Conservation (phyloP, 2,888 invertebrate species). For the Melieria picta region DNA sequence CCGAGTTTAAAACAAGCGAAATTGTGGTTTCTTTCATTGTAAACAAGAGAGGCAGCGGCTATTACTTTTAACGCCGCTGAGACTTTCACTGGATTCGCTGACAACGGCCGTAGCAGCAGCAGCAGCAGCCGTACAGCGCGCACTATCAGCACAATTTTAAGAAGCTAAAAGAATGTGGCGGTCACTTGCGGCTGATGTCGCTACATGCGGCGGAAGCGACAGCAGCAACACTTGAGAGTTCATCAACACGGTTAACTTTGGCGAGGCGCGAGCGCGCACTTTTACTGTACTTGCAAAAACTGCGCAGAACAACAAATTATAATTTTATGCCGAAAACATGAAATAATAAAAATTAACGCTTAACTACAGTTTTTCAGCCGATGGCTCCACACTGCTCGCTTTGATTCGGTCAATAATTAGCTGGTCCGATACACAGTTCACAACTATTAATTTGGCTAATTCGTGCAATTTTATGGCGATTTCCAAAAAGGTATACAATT, state of each 20-base stretch:
- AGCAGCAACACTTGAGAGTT: slow-evolving; percentile 28
- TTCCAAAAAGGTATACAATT: slow-evolving; percentile 22
- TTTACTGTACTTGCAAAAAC: no score
- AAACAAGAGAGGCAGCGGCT: no score
- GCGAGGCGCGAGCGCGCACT: neutral
- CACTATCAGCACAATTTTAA: no score
- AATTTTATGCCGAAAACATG: no score
- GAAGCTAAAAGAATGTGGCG: neutral
- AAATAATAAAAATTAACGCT: no score
- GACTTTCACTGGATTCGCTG: slow-evolving; percentile 16
- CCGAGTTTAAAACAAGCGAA: neutral
- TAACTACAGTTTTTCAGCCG: no score
- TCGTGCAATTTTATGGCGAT: slow-evolving; percentile 24
- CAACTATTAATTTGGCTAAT: slow-evolving; percentile 16
- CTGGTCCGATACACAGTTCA: slow-evolving; percentile 3
- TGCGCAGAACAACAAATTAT: no score
- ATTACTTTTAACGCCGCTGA: neutral
- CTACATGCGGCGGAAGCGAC: slow-evolving; percentile 24
- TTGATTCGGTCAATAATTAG: neutral
- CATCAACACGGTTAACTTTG: neutral
- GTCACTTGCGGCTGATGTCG: neutral
- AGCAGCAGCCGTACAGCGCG: no score
- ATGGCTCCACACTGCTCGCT: no score
- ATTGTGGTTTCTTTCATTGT: neutral
- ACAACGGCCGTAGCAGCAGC: neutral